Evolutionary conservation across 2,888 invertebrate genomes (phyloP).

Genomic region (Agelastica alni): DNA sequence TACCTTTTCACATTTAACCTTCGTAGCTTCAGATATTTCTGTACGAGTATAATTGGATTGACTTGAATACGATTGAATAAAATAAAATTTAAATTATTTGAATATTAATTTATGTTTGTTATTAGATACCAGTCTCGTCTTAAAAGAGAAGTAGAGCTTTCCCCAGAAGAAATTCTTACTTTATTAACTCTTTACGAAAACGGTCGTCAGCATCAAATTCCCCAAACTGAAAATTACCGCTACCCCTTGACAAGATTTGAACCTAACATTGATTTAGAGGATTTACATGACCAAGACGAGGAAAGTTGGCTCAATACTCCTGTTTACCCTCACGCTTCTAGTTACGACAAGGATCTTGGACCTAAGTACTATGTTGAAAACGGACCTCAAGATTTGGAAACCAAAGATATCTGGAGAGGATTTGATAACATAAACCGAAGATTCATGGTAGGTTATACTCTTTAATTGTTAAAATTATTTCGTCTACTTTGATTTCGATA

Average conservation of each 20-base stretch:
- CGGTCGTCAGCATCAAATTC: constrained; percentile 51
- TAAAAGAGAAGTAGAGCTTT: constrained; percentile 65
- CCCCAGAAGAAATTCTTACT: constrained; percentile 65
- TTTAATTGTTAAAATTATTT: no score
- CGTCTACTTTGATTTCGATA: no score
- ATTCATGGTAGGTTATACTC: neutral
- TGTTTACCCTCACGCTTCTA: constrained; percentile 56
- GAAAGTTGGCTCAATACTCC: constrained; percentile 65
- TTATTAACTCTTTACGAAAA: constrained; percentile 66
- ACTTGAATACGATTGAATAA: no score
- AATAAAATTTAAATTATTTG: no score
- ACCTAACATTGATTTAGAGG: constrained; percentile 59
- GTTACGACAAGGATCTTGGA: constrained; percentile 53
- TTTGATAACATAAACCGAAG: constrained; percentile 37
- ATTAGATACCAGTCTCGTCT: constrained; percentile 55
- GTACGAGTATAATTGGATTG: no score
- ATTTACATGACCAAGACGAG: constrained; percentile 61
- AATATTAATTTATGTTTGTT: constrained; percentile 19
- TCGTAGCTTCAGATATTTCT: no score
- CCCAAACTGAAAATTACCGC: constrained; percentile 30
- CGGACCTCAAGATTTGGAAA: constrained; percentile 41
- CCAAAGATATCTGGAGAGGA: constrained; percentile 42
- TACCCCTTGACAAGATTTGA: constrained; percentile 61
- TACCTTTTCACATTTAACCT: no score
- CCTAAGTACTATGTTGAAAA: constrained; percentile 46